A percentile compares a stretch with the other conserved stretches of the same genome.
These are phyloP conservation scores for Cossypha dichroa DNA, from an alignment of 2,797 vertebrate genomes.

Conservation along the genomic window DNA sequence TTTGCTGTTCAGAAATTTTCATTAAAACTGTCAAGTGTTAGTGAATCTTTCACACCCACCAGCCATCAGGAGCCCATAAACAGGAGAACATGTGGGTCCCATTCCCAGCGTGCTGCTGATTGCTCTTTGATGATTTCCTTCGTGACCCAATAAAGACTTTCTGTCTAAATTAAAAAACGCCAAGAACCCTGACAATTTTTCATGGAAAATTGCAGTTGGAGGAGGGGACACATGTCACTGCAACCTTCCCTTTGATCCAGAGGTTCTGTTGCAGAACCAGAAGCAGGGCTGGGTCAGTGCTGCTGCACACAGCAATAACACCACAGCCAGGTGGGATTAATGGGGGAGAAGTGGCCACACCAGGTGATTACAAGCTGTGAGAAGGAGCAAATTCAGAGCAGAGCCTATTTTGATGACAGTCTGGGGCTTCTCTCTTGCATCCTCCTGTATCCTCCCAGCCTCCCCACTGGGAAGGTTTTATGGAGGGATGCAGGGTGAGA, in stretches of 20 bases:
- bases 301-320: background rate
- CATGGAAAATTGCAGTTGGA: background rate
- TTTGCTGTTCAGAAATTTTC: background rate
- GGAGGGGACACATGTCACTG: background rate
- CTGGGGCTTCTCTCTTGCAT: background rate
- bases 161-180: conserved; percentile 13
- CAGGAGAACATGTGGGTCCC: background rate
- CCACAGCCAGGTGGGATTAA: background rate
- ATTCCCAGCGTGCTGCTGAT: background rate
- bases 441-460: background rate
- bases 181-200: background rate
- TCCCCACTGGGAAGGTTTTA: rapidly evolving
- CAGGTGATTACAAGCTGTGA: background rate
- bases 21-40: conserved; percentile 7
- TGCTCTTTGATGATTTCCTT: conserved; percentile 43
- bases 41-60: background rate
- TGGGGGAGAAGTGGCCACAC: rapidly evolving
- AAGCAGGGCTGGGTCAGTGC: background rate
- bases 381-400: background rate
- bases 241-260: background rate
- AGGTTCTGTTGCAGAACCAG: background rate
- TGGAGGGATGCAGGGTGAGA: background rate
- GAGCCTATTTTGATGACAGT: background rate
- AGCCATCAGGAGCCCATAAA: background rate
- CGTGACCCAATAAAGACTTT: conserved; percentile 31